Base-by-base conservation (phyloP, 2,797 vertebrate species). In the Phalloptychus januarius region DNA sequence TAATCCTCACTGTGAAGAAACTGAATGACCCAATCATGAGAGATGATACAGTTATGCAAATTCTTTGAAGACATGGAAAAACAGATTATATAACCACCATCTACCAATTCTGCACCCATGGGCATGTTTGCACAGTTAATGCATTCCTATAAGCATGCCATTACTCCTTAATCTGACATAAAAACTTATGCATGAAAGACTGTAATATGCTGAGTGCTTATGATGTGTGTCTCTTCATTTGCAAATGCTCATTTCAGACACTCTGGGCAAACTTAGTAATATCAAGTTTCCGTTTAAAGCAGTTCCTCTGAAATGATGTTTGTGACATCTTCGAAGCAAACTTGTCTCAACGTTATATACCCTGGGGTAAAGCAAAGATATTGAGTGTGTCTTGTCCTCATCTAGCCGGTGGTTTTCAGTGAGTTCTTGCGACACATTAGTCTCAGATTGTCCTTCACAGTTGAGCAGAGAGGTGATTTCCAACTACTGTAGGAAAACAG, bases 21-120 rank as follows among this genome's bases (percentile, higher is more conserved):
- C 50, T n/a, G 11, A 18, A 72, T 61, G 52, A 79, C 58, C 40
- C 71, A 54, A 52, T 72, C 16, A 83, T 78, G 10, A 5, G 73
- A 84, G 71, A 70, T 61, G 69, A 25, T 63, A 42, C 16, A 71
- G 56, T 44, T 83, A 82, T 85, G 76, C 80, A 75, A 80, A 79
- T 45, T 56, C 16, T 71, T 81, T 10, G 72, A 81, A 80, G 6
- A 85, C 81, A 72, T 78, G 25, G 13, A 54, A 46, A 28, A 71
- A 74, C 13, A 18, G 40, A 45, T 93, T 90, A 77, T 71, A 80
- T 90, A 88, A 90, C 78, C 80, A 71, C 61, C 76, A 31, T 70
- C 45, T 67, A 11, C 38, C 78, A 83, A 76, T 31, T 82, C 56
- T 84, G 74, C 38, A 72, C 65, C 36, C 74, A 42, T 52, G 4